These are phyloP conservation scores for Spheniscus humboldti DNA, from an alignment of 2,797 vertebrate genomes.

Conservation along the genomic window DNA sequence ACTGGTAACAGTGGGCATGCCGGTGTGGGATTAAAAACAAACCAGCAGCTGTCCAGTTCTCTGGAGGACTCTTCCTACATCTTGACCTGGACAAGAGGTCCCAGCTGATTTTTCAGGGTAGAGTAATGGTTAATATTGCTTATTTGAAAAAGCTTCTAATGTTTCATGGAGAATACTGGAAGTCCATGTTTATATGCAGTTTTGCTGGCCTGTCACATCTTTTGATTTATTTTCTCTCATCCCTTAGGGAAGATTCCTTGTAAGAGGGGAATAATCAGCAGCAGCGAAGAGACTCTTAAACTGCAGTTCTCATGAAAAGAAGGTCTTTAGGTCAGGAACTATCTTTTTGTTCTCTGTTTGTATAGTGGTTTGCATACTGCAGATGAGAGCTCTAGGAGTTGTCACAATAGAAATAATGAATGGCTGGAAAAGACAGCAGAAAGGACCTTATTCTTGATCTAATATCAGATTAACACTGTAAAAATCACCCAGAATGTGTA, in stretches of 20 bases:
- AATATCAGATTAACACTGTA: not conserved
- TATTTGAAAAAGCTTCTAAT: not conserved
- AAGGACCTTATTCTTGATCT: not conserved
- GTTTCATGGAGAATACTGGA: not conserved
- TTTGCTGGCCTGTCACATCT: not conserved
- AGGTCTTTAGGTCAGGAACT: not conserved
- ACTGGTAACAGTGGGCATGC: not conserved
- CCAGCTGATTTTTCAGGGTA: not conserved
- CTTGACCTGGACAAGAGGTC: not conserved
- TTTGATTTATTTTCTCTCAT: not conserved
- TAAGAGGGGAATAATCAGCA: not conserved
- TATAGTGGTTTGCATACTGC: not conserved
- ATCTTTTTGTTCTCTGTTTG: not conserved
- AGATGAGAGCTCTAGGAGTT: not conserved
- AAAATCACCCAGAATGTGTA: not conserved
- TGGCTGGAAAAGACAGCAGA: not conserved
- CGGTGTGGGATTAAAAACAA: not conserved
- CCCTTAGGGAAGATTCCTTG: not conserved
- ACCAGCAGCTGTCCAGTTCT: not conserved
- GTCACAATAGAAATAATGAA: not conserved
- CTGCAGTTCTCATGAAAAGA: not conserved
- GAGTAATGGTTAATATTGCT: not conserved
- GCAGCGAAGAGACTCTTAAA: not conserved
- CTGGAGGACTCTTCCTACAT: not conserved
- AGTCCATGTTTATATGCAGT: not conserved